A percentile compares a stretch with the other conserved stretches of the same genome.
Evolutionary conservation across 2,113 vertebrate genomes (phyloP).

Genomic region (Neofelis nebulosa): DNA sequence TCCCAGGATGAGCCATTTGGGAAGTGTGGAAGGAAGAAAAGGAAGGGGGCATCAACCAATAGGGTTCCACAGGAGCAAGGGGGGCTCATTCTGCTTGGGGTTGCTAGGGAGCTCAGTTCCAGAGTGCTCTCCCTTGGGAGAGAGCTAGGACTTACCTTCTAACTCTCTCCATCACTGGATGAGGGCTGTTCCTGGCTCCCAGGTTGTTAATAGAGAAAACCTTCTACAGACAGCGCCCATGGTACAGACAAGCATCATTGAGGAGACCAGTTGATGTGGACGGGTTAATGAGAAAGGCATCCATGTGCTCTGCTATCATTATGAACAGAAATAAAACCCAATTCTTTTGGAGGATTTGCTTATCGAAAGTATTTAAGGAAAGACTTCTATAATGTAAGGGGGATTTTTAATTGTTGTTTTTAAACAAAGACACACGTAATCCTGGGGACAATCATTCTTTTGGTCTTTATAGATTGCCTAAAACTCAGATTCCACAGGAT

Average conservation of each 20-base stretch:
- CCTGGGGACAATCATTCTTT: background rate
- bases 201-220: too few species aligned
- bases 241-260: too few species aligned
- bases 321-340: background rate
- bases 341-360: background rate
- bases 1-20: too few species aligned
- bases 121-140: background rate
- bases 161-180: fast-evolving
- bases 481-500: background rate
- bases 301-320: fast-evolving
- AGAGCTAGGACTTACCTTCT: fast-evolving
- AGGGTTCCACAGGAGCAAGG: background rate
- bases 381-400: background rate
- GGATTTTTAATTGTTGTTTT: background rate
- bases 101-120: background rate
- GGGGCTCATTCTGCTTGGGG: background rate
- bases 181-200: too few species aligned
- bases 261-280: fast-evolving
- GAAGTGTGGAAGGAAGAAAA: background rate
- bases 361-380: background rate
- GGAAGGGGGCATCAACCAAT: fast-evolving
- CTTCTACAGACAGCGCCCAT: too few species aligned
- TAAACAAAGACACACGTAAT: background rate
- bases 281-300: fast-evolving
- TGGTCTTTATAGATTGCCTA: background rate